Conservation (phyloP, 2,888 invertebrate genomes). For the Uropetala carovei region DNA sequence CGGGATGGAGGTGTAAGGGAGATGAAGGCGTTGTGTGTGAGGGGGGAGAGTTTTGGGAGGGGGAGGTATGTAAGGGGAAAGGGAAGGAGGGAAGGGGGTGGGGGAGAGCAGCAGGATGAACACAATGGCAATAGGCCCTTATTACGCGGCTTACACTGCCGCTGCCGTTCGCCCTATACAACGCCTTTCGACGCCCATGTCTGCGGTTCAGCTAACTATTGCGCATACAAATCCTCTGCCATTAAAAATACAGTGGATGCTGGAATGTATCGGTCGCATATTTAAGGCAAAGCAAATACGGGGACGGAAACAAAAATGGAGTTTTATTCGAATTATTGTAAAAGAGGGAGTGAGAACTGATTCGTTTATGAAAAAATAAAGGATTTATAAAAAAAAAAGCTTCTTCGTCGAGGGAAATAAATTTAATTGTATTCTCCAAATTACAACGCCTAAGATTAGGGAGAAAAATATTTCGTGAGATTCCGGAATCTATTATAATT, state of each 20-base stretch:
- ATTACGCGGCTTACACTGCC: conserved; percentile 42
- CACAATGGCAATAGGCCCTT: conserved; percentile 51
- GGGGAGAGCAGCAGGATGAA: not conserved
- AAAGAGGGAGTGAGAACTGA: no score
- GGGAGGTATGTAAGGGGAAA: no score
- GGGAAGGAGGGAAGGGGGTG: not conserved
- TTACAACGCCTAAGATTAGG: no score
- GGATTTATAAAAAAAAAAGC: no score
- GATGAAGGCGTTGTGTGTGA: no score
- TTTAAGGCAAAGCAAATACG: not conserved
- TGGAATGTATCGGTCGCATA: conserved; percentile 33
- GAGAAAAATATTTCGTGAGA: no score
- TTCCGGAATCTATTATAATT: no score
- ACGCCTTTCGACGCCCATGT: not conserved
- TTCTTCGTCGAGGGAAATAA: no score
- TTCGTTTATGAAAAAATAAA: no score
- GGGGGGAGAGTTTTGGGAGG: no score
- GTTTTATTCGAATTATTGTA: no score
- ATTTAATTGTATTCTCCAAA: no score
- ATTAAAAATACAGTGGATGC: conserved; percentile 32
- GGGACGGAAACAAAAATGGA: not conserved
- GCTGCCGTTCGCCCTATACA: not conserved
- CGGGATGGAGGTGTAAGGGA: not conserved
- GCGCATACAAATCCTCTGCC: not conserved
- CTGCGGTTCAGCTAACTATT: not conserved